Evolutionary conservation across 2,888 invertebrate genomes (phyloP), one percentile per base, ranked within the genome.

Genomic region (Brachypterus glaber): DNA sequence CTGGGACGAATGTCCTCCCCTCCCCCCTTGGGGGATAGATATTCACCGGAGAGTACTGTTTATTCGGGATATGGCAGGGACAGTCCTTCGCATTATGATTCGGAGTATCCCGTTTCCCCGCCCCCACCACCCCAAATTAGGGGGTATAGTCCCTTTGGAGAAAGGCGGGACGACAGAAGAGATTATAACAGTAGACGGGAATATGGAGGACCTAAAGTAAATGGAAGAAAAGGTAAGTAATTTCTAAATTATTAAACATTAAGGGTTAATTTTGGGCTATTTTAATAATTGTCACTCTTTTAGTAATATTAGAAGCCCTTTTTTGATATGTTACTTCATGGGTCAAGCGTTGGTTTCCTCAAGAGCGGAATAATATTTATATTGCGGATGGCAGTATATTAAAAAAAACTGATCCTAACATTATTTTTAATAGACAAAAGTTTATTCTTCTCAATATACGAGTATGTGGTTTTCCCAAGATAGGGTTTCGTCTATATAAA

Each of bases 51-150:
- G 41, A 52, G 53, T 4, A 49, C 60, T 31, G 51, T 54, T 4
- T 64, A 57, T 47, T 61, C 61, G 4, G 60, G 60, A 1, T 65
- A 62, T 41, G 79, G 79, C 58, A 74, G 79, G 9, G 74, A 74
- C 52, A 75, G 76, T 64, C 77, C 78, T 2, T 68, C 77, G 1
- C 61, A 63, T 31, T 5, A 21, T 5, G 81, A 80, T 61, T 77
- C 77, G 2, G 81, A 81, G 54, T 78, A 77, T 54, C 75, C 77
- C 58, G 76, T 76, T 49, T 75, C 75, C 31, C 76, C 78, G 9
- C 64, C 75, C 1, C 59, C 72, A 34, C 55, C 61, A 26, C 66
- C 66, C 39, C 24, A 39, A 8, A 63, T 66, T 25, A 67, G 71
- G 26, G 58, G 64, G 34, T 66, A 72, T 41, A 62, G 58, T 50